Percentiles rank a stretch among this genome's conserved stretches.
Evolutionary conservation across 1,140 invertebrate genomes (phyloP).

Genomic region (Drosophila ananassae): DNA sequence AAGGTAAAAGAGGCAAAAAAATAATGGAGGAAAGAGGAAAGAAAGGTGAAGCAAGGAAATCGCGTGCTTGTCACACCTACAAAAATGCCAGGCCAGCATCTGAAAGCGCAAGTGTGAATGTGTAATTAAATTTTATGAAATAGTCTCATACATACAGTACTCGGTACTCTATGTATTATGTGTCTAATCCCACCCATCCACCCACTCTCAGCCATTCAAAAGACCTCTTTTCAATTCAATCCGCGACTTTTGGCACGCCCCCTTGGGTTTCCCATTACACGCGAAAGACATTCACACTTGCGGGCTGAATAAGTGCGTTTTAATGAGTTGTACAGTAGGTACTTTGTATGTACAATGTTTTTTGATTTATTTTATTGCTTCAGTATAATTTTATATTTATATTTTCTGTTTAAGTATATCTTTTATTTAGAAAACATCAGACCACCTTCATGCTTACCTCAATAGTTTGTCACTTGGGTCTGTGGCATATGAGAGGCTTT

Average conservation of each 20-base stretch:
- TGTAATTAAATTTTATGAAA: constrained; percentile 80
- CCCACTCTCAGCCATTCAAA: constrained; percentile 1
- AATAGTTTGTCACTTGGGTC: constrained; percentile 48
- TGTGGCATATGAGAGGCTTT: constrained; percentile 11
- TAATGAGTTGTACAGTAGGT: constrained; percentile 12
- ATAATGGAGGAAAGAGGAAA: constrained; percentile 8
- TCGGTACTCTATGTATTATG: constrained; percentile 21
- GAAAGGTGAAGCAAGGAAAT: constrained; percentile 39
- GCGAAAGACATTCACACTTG: constrained; percentile 18
- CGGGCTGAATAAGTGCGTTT: constrained; percentile 21
- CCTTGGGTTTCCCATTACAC: constrained; percentile 17
- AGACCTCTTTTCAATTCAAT: constrained; percentile 23
- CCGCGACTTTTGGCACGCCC: constrained; percentile 36
- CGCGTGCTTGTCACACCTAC: constrained; percentile 76
- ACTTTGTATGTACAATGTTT: not conserved
- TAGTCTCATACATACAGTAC: constrained; percentile 34
- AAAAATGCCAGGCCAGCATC: constrained; percentile 37
- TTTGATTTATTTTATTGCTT: constrained; percentile 30
- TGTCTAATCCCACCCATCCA: constrained; percentile 32
- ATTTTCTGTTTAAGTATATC: not conserved
- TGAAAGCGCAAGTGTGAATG: constrained; percentile 72
- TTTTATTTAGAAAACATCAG: not conserved
- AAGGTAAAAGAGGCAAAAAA: not conserved
- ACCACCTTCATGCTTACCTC: constrained; percentile 11
- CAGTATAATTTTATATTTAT: not conserved